These are phyloP conservation scores for Ammospiza nelsoni DNA, from an alignment of 2,113 vertebrate genomes.

Conservation along the genomic window DNA sequence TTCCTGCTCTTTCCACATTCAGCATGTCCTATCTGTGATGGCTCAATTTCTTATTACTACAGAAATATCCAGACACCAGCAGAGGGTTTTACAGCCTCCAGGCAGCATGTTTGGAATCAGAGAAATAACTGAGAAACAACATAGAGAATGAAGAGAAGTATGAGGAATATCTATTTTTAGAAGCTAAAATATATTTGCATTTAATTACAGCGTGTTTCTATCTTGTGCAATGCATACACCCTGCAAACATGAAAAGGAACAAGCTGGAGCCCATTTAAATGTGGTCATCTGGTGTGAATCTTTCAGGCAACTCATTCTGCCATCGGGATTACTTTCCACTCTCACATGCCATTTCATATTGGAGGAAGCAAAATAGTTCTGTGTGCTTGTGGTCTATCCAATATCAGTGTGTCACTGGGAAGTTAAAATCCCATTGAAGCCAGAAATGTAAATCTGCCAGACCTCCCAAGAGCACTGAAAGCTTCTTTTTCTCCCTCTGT, in stretches of 20 bases:
- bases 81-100: neutral
- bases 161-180: neutral
- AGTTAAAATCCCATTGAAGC: constrained; percentile 60
- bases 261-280: constrained; percentile 68
- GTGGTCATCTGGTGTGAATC: constrained; percentile 41
- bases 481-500: constrained; percentile 55
- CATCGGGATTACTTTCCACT: constrained; percentile 34
- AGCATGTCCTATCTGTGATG: neutral
- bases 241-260: constrained; percentile 3
- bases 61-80: neutral
- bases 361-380: constrained; percentile 46
- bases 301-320: constrained; percentile 13
- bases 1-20: neutral
- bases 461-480: constrained; percentile 73
- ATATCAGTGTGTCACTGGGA: constrained; percentile 66
- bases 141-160: neutral
- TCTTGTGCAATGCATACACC: neutral
- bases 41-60: neutral
- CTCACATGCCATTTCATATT: constrained; percentile 60
- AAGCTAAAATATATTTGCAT: neutral
- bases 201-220: constrained; percentile 9
- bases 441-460: constrained; percentile 68
- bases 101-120: neutral
- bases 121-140: neutral
- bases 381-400: constrained; percentile 68